A percentile compares a stretch with the other conserved stretches of the same genome.
Evolutionary conservation across 2,113 vertebrate species (phyloP).

Genomic region (Tonatia bakeri): DNA sequence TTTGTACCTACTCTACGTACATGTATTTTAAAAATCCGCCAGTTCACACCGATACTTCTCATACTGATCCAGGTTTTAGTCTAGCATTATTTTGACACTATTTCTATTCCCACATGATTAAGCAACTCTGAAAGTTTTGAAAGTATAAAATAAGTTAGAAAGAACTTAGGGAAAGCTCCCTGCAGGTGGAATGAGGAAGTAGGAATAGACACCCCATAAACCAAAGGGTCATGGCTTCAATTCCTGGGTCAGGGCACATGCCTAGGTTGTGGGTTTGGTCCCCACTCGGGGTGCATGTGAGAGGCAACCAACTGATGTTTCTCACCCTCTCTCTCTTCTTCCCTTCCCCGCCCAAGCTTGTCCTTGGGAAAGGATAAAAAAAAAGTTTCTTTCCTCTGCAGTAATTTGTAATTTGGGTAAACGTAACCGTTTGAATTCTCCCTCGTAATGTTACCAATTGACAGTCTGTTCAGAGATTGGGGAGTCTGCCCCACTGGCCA

Average conservation of each 20-base stretch:
- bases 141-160: background rate
- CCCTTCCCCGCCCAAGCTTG: no score
- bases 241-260: no score
- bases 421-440: slow-evolving; percentile 53
- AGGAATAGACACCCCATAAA: background rate
- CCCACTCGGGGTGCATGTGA: no score
- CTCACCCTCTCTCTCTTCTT: no score
- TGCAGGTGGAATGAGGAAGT: background rate
- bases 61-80: background rate
- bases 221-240: no score
- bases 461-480: no score
- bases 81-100: background rate
- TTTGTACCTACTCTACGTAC: background rate
- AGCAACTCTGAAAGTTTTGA: slow-evolving; percentile 55
- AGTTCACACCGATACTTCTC: background rate
- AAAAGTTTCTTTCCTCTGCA: background rate
- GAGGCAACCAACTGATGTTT: no score
- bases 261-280: no score
- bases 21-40: background rate
- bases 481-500: no score
- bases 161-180: background rate
- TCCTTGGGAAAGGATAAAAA: background rate
- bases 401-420: slow-evolving; percentile 55
- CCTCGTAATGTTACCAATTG: background rate
- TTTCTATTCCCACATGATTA: slow-evolving; percentile 47